phyloP scores from a whole-genome alignment of 2,113 vertebrate species.

The Mesoclemmys tuberculata region DNA sequence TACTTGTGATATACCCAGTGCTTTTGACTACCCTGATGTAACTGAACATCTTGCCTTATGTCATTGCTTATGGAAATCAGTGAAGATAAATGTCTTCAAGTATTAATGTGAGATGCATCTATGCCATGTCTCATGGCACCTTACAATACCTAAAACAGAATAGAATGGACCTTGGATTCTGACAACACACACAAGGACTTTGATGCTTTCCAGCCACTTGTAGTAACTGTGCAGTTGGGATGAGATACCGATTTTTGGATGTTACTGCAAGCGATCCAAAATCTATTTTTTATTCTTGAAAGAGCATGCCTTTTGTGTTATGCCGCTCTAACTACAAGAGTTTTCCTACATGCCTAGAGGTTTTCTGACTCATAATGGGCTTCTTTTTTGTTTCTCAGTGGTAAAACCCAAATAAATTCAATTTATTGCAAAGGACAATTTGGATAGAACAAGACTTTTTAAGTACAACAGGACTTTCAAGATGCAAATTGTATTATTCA shows the following conservation, averaged over 20 bases:
- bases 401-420: slow-evolving; percentile 43
- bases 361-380: not conserved
- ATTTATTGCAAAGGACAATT: slow-evolving; percentile 36
- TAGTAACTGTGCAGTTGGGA: not conserved
- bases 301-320: not conserved
- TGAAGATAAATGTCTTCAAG: not conserved
- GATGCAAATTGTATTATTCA: slow-evolving; percentile 49
- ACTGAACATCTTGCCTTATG: not conserved
- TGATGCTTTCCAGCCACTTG: not conserved
- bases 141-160: not conserved
- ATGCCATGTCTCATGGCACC: not conserved
- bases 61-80: not conserved
- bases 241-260: not conserved
- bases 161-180: not conserved
- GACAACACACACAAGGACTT: not conserved
- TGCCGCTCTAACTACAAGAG: not conserved
- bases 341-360: not conserved
- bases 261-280: not conserved
- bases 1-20: not conserved
- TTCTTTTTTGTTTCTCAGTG: not conserved
- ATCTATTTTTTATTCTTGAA: not conserved
- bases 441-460: slow-evolving; percentile 11
- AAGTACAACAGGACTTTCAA: slow-evolving; percentile 55
- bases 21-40: not conserved
- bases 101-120: not conserved